phyloP scores from a whole-genome alignment of 2,888 invertebrate genomes.

The Nomada fucata region DNA sequence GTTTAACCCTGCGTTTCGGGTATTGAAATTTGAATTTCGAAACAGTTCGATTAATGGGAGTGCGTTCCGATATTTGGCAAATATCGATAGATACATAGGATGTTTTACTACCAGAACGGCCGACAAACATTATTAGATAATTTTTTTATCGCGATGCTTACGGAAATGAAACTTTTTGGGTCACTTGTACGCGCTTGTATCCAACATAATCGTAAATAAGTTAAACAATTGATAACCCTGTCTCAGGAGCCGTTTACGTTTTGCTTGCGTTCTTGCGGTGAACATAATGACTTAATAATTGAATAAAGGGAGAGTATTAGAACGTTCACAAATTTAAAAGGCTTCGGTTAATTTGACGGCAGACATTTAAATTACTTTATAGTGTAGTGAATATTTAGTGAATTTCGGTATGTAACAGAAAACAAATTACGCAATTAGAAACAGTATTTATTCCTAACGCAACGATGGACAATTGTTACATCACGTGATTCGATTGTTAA shows the following conservation, averaged over 20 bases:
- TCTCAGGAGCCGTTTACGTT: neutral
- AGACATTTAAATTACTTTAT: neutral
- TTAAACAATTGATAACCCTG: conserved; percentile 34
- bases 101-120: neutral
- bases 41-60: no score
- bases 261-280: neutral
- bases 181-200: conserved; percentile 17
- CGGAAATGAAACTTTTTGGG: conserved; percentile 36
- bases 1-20: no score
- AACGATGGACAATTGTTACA: conserved; percentile 13
- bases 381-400: neutral
- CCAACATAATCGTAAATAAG: conserved; percentile 12
- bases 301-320: no score
- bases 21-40: neutral
- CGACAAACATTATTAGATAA: conserved; percentile 1
- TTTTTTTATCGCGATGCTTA: conserved; percentile 28
- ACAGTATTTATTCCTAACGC: conserved; percentile 10
- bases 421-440: conserved; percentile 8
- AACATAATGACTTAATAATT: no score
- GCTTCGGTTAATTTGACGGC: neutral
- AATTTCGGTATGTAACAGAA: neutral
- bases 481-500: conserved; percentile 46
- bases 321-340: no score
- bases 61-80: neutral
- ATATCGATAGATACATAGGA: conserved; percentile 1